Evolutionary conservation across 2,888 invertebrate genomes (phyloP).

Genomic region (Nomada lathburiana): DNA sequence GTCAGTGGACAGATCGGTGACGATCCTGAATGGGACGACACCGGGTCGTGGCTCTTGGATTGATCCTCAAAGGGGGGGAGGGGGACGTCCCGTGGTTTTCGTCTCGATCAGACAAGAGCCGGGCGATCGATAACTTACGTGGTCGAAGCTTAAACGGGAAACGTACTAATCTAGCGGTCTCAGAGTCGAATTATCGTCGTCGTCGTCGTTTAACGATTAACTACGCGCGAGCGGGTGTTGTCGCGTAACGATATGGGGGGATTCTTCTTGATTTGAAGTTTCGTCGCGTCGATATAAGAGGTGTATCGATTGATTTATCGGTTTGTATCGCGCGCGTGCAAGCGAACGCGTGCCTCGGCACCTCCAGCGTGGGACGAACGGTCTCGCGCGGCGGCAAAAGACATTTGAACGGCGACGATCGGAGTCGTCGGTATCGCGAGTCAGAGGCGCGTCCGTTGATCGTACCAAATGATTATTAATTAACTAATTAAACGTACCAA

Average conservation of each 20-base stretch:
- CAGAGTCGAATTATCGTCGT: slow-evolving; percentile 33
- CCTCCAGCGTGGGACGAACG: neutral
- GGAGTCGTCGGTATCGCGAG: slow-evolving; percentile 70
- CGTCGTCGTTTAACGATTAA: slow-evolving; percentile 31
- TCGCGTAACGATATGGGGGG: slow-evolving; percentile 24
- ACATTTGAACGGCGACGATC: slow-evolving; percentile 43
- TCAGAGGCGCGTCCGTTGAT: slow-evolving; percentile 69
- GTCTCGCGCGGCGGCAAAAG: neutral
- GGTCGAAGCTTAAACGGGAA: slow-evolving; percentile 33
- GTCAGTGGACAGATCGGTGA: slow-evolving; percentile 47
- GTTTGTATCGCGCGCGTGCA: neutral
- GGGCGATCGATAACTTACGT: slow-evolving; percentile 7
- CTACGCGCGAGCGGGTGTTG: slow-evolving; percentile 37
- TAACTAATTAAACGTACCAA: slow-evolving; percentile 69
- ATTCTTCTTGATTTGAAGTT: slow-evolving; percentile 39
- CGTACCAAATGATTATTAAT: slow-evolving; percentile 77
- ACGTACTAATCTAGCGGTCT: slow-evolving; percentile 40
- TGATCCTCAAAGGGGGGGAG: slow-evolving; percentile 15
- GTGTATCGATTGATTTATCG: too few species aligned
- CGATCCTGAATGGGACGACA: slow-evolving; percentile 39
- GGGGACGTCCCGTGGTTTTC: neutral
- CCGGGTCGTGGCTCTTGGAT: slow-evolving; percentile 16
- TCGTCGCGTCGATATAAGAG: neutral
- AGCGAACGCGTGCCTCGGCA: neutral
- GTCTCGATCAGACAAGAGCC: slow-evolving; percentile 27